phyloP scores from a whole-genome alignment of 2,113 vertebrate species.

The Halcyon senegalensis region DNA sequence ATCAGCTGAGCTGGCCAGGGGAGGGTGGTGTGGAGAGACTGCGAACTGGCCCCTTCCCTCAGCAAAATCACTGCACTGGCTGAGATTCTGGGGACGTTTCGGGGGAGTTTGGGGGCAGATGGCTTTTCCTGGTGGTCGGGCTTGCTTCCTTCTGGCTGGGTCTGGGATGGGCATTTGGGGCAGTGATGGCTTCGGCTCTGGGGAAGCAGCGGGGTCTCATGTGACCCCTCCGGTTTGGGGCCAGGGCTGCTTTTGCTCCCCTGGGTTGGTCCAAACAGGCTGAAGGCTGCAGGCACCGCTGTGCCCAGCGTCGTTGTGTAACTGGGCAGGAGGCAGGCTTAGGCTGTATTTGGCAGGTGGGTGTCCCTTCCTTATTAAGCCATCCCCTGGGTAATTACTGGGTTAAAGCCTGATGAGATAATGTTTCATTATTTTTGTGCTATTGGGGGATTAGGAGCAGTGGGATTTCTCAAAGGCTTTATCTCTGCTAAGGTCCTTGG shows the following conservation, averaged over 20 bases:
- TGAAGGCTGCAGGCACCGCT: not conserved
- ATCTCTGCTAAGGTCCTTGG: not conserved
- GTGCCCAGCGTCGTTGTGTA: not conserved
- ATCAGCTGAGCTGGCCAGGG: not conserved
- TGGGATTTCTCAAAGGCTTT: constrained; percentile 51
- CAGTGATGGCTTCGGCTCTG: not conserved
- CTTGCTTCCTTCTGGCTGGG: not conserved
- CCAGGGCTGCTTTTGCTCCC: not conserved
- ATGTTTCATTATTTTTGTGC: constrained; percentile 54
- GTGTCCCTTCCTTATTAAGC: constrained; percentile 45
- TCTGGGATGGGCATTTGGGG: accelerated
- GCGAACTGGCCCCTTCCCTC: not conserved
- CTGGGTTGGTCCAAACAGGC: not conserved
- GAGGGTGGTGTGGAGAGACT: no score
- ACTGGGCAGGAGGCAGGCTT: not conserved
- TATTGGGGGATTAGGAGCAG: constrained; percentile 53
- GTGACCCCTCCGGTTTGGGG: not conserved
- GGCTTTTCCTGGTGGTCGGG: no score
- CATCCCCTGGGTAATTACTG: constrained; percentile 30
- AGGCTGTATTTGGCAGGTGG: constrained; percentile 15
- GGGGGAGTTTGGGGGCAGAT: not conserved
- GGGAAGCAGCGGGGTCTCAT: not conserved
- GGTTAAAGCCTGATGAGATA: constrained; percentile 56
- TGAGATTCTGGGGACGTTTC: not conserved
- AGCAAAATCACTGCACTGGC: accelerated